A percentile compares a stretch with the other conserved stretches of the same genome.
Evolutionary conservation across 2,113 vertebrate species (phyloP).

Genomic region (Eulacestoma nigropectus): DNA sequence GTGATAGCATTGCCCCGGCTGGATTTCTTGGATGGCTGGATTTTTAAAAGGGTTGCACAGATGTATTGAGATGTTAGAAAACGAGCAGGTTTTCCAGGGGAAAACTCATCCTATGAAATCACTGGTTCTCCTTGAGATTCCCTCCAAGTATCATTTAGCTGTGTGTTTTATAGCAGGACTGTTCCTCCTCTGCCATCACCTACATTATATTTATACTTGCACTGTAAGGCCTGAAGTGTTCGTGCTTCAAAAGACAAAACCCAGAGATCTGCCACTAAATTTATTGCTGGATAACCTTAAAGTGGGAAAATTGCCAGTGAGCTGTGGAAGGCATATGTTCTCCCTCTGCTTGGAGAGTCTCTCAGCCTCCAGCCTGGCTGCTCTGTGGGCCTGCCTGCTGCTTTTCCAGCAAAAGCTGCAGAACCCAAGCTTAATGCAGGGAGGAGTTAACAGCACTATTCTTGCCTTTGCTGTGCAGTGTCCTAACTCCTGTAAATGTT

Average conservation of each 20-base stretch:
- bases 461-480: not conserved
- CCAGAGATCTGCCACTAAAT: not conserved
- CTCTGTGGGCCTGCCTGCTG: not conserved
- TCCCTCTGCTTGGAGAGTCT: not conserved
- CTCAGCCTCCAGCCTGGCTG: not conserved
- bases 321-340: not conserved
- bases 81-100: not conserved
- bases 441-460: not conserved
- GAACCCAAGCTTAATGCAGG: not conserved
- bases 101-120: not conserved
- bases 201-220: not conserved
- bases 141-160: not conserved
- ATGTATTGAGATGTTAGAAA: not conserved
- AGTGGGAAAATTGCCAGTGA: not conserved
- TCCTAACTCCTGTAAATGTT: not conserved
- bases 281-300: not conserved
- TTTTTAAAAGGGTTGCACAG: not conserved
- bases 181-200: not conserved
- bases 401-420: not conserved
- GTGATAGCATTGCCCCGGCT: not conserved
- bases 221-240: not conserved
- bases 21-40: not conserved
- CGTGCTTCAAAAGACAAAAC: not conserved
- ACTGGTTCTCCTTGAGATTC: not conserved
- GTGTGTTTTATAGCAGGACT: not conserved